A percentile compares a stretch with the other conserved stretches of the same genome.
Evolutionary conservation across 2,888 invertebrate species (phyloP).

Genomic region (Rapana venosa): DNA sequence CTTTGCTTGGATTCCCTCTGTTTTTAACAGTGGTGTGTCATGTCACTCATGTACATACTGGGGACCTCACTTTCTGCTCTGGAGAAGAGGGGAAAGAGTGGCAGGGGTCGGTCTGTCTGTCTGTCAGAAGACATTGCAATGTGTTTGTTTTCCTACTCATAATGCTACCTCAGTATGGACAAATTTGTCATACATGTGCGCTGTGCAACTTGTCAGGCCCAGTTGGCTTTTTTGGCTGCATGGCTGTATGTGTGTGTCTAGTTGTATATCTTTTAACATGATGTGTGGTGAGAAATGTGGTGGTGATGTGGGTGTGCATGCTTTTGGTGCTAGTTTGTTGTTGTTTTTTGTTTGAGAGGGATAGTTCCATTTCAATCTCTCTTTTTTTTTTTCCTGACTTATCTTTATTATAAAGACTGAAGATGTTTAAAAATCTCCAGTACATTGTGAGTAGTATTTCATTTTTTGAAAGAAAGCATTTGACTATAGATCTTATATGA

Average conservation of each 20-base stretch:
- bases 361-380: background rate
- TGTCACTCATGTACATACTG: background rate
- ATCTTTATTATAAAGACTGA: no score
- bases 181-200: background rate
- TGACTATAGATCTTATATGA: no score
- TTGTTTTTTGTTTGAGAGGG: background rate
- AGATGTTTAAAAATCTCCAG: no score
- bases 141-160: constrained; percentile 31
- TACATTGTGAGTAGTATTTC: no score
- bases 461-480: no score
- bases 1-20: background rate
- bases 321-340: background rate
- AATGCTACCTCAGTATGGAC: constrained; percentile 15
- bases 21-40: background rate
- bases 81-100: no score
- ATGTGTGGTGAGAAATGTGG: no score
- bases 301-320: background rate
- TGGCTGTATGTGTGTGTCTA: background rate
- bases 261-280: no score
- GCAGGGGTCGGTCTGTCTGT: background rate
- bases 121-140: background rate
- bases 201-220: background rate
- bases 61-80: no score
- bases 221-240: background rate
- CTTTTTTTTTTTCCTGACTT: background rate